phyloP scores from a whole-genome alignment of 2,888 invertebrate species.

The Andrena praecox region DNA sequence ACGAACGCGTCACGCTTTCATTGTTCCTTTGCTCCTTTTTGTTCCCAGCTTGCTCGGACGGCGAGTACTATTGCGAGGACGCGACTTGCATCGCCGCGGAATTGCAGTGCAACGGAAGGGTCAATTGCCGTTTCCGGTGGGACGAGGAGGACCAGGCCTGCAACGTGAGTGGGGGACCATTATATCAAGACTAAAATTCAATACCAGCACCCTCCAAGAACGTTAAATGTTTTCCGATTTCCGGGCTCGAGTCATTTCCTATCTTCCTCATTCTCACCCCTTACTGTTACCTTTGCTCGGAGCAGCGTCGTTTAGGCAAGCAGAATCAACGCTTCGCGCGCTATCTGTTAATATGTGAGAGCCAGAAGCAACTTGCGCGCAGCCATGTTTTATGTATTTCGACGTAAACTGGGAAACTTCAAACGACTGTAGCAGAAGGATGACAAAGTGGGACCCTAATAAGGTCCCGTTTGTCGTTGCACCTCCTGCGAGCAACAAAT shows the following conservation, averaged over 20 bases:
- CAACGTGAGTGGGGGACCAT: conserved; percentile 83
- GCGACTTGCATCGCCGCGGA: conserved; percentile 91
- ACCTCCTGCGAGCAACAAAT: conserved; percentile 22
- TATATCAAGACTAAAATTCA: conserved; percentile 39
- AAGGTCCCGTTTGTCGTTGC: conserved; percentile 10
- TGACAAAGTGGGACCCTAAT: conserved; percentile 30
- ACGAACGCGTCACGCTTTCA: neutral
- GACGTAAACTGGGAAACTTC: conserved; percentile 1
- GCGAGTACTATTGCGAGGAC: conserved; percentile 95
- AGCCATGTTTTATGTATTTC: conserved; percentile 3
- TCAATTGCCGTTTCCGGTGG: conserved; percentile 93
- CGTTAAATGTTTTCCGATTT: conserved; percentile 42
- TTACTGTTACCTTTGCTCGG: neutral
- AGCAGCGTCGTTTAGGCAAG: neutral
- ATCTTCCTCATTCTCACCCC: neutral
- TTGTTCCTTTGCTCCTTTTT: neutral
- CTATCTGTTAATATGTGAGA: neutral
- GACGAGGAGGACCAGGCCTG: conserved; percentile 89
- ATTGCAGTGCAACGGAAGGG: conserved; percentile 90
- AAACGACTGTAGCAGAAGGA: neutral
- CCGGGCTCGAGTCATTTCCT: neutral
- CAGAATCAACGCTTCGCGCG: neutral
- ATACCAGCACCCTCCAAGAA: conserved; percentile 8
- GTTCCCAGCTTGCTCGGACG: conserved; percentile 85
- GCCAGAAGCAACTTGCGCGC: neutral